phyloP scores from a whole-genome alignment of 2,888 invertebrate genomes.

The Amblyjoppa fuscipennis region DNA sequence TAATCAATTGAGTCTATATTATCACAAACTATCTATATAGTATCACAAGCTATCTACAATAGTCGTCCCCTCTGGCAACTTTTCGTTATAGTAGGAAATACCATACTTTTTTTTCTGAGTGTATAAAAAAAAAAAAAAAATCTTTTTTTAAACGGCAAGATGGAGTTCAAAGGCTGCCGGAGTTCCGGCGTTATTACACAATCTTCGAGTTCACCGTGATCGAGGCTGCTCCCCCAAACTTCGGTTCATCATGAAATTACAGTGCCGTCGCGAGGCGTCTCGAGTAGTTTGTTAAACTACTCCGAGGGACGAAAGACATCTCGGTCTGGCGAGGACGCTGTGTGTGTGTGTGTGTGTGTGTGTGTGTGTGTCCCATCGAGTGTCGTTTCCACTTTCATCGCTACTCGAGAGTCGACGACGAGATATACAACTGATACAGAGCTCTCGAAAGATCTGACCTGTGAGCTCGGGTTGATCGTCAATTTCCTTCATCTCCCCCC shows the following conservation, averaged over 20 bases:
- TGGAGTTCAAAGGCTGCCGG: not conserved
- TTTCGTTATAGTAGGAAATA: too few species aligned
- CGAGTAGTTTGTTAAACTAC: conserved; percentile 36
- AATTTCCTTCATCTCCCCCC: not conserved
- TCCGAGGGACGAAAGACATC: conserved; percentile 36
- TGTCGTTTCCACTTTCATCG: not conserved
- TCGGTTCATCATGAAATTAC: conserved; percentile 37
- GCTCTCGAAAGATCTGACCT: conserved; percentile 23
- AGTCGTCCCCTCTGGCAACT: too few species aligned
- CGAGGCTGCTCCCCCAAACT: not conserved
- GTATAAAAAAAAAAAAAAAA: too few species aligned
- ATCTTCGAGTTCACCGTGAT: not conserved
- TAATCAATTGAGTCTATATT: too few species aligned
- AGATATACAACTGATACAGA: not conserved
- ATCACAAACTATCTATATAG: too few species aligned
- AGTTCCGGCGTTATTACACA: not conserved
- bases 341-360: too few species aligned
- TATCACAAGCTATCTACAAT: too few species aligned
- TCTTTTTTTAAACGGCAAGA: not conserved
- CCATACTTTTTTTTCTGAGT: too few species aligned
- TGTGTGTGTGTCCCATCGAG: not conserved
- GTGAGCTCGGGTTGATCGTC: not conserved
- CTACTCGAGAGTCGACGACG: not conserved
- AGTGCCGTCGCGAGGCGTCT: conserved; percentile 25
- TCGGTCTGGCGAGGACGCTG: not conserved